Conservation (phyloP, 2,113 vertebrate genomes). For the Paracanthobrama guichenoti region DNA sequence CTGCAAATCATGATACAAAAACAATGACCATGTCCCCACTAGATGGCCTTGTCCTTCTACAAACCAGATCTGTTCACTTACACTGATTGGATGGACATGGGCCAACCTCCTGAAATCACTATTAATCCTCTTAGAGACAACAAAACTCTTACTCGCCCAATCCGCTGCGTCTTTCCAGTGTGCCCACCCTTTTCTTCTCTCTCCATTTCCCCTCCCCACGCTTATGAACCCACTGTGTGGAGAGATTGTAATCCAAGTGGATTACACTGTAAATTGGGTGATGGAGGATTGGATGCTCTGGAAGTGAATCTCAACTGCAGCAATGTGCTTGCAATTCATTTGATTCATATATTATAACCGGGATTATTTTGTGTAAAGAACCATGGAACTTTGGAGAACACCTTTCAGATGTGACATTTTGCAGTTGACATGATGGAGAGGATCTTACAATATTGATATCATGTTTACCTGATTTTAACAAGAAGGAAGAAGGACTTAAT, state of each 20-base stretch:
- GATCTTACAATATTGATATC: neutral
- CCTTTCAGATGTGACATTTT: neutral
- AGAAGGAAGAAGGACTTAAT: neutral
- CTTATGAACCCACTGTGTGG: conserved; percentile 55
- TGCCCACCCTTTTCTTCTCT: conserved; percentile 55
- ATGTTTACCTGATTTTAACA: neutral
- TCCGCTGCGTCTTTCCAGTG: conserved; percentile 68
- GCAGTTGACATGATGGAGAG: neutral
- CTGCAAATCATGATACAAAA: neutral
- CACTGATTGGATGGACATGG: conserved; percentile 66
- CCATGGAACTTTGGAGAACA: conserved; percentile 13
- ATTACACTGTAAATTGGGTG: conserved; percentile 76
- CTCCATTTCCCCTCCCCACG: conserved; percentile 40
- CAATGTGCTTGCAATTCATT: conserved; percentile 12
- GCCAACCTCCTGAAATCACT: conserved; percentile 79
- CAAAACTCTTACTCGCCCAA: conserved; percentile 68
- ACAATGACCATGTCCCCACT: conserved; percentile 32
- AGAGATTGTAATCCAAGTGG: conserved; percentile 78
- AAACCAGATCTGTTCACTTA: conserved; percentile 58
- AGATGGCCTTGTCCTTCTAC: conserved; percentile 55
- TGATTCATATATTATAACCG: neutral
- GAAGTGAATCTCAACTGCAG: conserved; percentile 24
- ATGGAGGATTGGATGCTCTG: conserved; percentile 60
- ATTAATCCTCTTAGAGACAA: conserved; percentile 85
- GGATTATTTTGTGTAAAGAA: neutral